Percentiles rank a stretch among this genome's conserved stretches.
These are phyloP conservation scores for Daphoenositta chrysoptera DNA, from an alignment of 2,113 vertebrate genomes.

Conservation along the genomic window DNA sequence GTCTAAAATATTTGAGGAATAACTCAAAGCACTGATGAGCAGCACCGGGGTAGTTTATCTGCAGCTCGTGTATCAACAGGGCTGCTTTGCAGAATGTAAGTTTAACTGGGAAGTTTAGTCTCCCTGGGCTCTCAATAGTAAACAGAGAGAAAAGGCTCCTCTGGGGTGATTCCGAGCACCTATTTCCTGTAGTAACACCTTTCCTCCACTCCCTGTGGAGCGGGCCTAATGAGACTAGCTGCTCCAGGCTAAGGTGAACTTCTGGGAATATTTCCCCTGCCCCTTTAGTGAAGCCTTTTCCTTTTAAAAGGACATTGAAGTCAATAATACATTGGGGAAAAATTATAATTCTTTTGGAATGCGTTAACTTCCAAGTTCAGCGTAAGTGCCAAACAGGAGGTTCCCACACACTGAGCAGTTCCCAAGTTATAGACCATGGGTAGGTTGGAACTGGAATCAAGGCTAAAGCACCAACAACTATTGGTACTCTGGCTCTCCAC, in stretches of 20 bases:
- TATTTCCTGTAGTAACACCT: not conserved
- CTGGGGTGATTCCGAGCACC: not conserved
- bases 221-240: not conserved
- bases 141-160: conserved; percentile 17
- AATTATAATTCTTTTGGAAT: not conserved
- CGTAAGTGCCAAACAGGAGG: not conserved
- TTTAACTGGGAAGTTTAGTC: not conserved
- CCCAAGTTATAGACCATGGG: not conserved
- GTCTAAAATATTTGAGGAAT: not conserved
- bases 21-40: not conserved
- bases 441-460: not conserved
- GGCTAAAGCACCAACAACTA: not conserved
- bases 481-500: not conserved
- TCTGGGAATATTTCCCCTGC: conserved; percentile 16
- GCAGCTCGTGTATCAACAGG: not conserved
- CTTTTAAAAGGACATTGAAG: conserved; percentile 10
- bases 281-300: not conserved
- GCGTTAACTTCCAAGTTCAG: not conserved
- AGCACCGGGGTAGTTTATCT: not conserved
- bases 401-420: not conserved
- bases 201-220: not conserved
- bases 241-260: not conserved
- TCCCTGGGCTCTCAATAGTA: not conserved
- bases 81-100: not conserved
- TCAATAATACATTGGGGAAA: not conserved